These are phyloP conservation scores for Drosophila eohydei DNA, from an alignment of 2,888 invertebrate species.

Conservation along the genomic window DNA sequence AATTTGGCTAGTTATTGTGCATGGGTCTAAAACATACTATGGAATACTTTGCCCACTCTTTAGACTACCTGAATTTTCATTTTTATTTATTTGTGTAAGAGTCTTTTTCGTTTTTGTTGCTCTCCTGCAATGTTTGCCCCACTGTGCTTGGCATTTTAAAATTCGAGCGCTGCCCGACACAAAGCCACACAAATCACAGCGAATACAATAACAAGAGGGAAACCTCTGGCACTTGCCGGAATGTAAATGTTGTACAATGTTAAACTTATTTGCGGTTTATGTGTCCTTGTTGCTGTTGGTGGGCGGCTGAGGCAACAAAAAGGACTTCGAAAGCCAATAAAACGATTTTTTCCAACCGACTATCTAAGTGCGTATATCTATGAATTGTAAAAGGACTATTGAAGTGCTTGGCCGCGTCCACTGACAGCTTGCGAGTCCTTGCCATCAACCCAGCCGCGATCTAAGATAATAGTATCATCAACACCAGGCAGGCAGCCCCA, in stretches of 20 bases:
- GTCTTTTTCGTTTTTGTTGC: too few relatives aligned
- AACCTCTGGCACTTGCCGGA: conserved; percentile 53
- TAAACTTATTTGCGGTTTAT: conserved; percentile 79
- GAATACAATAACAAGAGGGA: conserved; percentile 68
- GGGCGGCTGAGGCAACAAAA: conserved; percentile 69
- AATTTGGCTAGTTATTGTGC: too few relatives aligned
- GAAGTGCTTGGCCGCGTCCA: conserved; percentile 69
- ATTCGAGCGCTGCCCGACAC: conserved; percentile 51
- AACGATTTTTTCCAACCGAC: conserved; percentile 77
- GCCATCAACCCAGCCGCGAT: conserved; percentile 62
- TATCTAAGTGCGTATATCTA: conserved; percentile 56
- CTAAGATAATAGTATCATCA: conserved; percentile 84
- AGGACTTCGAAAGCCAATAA: conserved; percentile 83
- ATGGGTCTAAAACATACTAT: too few relatives aligned
- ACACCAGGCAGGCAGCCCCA: conserved; percentile 62
- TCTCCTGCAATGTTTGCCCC: conserved; percentile 11
- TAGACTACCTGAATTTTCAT: too few relatives aligned
- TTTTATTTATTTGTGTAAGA: too few relatives aligned
- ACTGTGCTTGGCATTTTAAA: conserved; percentile 69
- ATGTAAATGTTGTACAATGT: conserved; percentile 65
- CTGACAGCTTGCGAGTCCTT: conserved; percentile 60
- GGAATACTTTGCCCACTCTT: too few relatives aligned
- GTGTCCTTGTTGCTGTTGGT: conserved; percentile 63
- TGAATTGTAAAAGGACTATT: conserved; percentile 75
- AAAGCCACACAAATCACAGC: conserved; percentile 74